Conservation (phyloP, 2,797 vertebrate species). For the Sorex maritimensis region DNA sequence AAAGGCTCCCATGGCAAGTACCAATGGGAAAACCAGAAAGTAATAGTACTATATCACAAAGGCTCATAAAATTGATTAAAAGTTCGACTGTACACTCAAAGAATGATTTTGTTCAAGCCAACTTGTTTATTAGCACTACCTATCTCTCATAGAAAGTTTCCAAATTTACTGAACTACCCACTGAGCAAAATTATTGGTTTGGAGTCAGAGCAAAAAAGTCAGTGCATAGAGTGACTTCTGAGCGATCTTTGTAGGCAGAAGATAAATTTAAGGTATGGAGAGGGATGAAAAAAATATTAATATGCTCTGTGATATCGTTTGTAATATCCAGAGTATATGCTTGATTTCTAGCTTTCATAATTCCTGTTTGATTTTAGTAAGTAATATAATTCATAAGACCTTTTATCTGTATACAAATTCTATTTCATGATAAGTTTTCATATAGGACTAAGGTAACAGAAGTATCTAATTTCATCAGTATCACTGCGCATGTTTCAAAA, state of each 20-base stretch:
- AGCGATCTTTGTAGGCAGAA: background rate
- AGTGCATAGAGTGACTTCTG: background rate
- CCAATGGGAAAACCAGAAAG: constrained; percentile 67
- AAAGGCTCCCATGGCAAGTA: constrained; percentile 65
- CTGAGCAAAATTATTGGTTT: constrained; percentile 12
- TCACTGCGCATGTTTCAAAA: background rate
- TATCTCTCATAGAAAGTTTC: background rate
- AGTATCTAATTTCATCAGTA: background rate
- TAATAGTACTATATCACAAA: constrained; percentile 66
- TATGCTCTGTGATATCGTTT: background rate
- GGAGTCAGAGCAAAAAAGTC: background rate
- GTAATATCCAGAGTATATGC: background rate
- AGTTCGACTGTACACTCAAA: background rate
- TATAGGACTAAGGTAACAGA: background rate
- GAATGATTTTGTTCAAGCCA: background rate
- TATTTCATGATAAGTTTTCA: constrained; percentile 39
- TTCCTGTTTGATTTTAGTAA: constrained; percentile 19
- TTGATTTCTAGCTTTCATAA: constrained; percentile 25
- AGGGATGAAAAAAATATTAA: constrained; percentile 34
- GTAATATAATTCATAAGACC: background rate
- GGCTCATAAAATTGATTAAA: constrained; percentile 76
- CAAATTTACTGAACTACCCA: background rate
- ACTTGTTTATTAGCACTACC: constrained; percentile 60
- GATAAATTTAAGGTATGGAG: background rate
- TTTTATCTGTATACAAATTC: background rate